phyloP scores from a whole-genome alignment of 2,888 invertebrate species.

The Baccha elongata region DNA sequence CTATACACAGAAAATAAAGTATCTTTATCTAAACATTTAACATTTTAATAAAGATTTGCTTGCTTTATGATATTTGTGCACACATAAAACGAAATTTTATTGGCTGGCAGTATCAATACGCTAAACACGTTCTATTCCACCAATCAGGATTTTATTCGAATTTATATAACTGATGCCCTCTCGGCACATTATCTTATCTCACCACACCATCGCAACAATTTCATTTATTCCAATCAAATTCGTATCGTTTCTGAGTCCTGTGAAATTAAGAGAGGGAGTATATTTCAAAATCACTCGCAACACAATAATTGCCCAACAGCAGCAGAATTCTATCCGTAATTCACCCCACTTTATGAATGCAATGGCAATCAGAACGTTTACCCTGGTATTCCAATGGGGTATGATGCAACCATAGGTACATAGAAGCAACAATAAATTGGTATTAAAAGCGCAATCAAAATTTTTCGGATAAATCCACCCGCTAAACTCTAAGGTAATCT shows the following conservation, averaged over 20 bases:
- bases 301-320: constrained; percentile 19
- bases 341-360: constrained; percentile 28
- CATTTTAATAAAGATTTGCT: no score
- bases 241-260: background rate
- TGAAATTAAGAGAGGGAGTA: background rate
- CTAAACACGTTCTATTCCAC: constrained; percentile 58
- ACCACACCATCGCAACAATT: constrained; percentile 67
- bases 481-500: constrained; percentile 71
- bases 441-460: constrained; percentile 71
- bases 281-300: constrained; percentile 61
- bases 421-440: constrained; percentile 64
- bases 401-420: background rate
- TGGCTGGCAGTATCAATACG: constrained; percentile 39
- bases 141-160: constrained; percentile 63
- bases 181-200: constrained; percentile 59
- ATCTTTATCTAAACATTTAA: no score
- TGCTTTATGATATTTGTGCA: background rate
- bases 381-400: background rate
- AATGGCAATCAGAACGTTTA: constrained; percentile 46
- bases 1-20: no score
- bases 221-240: constrained; percentile 68
- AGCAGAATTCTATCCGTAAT: constrained; percentile 42
- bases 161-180: constrained; percentile 25
- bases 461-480: constrained; percentile 72
- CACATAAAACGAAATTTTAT: constrained; percentile 29